A percentile compares a stretch with the other conserved stretches of the same genome.
Conservation (phyloP, 2,888 invertebrate species). For the Euplexia lucipara region DNA sequence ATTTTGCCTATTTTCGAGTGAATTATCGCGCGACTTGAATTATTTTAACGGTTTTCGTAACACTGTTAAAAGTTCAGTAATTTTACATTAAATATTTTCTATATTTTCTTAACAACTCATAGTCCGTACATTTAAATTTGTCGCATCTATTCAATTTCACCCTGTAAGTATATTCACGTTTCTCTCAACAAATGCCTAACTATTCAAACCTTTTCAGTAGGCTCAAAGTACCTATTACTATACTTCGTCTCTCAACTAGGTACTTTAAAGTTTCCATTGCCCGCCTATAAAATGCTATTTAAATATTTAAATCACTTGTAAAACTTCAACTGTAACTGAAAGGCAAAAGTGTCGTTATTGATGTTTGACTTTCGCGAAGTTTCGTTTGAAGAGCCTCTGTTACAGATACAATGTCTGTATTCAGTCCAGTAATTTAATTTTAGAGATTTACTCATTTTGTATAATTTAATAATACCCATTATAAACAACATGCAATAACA, state of each 20-base stretch:
- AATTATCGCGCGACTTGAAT: too few relatives aligned
- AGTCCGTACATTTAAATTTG: too few relatives aligned
- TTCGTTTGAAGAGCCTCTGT: conserved; percentile 46
- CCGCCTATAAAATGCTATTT: conserved; percentile 35
- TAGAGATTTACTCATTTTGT: conserved; percentile 15
- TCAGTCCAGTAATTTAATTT: conserved; percentile 22
- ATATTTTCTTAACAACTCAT: too few relatives aligned
- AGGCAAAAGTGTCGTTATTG: conserved; percentile 60
- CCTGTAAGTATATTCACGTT: conserved; percentile 7
- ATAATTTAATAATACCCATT: conserved; percentile 25
- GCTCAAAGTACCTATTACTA: not conserved
- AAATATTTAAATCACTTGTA: conserved; percentile 40
- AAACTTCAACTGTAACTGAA: conserved; percentile 47
- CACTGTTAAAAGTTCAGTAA: too few relatives aligned
- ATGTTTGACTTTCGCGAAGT: conserved; percentile 59
- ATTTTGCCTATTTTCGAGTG: too few relatives aligned
- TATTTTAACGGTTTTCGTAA: too few relatives aligned
- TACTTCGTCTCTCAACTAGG: conserved; percentile 15
- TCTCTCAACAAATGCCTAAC: not conserved
- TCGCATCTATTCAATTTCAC: too few relatives aligned
- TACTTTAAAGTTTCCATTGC: conserved; percentile 25
- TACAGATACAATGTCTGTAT: conserved; percentile 36
- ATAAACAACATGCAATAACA: conserved; percentile 1
- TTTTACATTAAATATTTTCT: too few relatives aligned
- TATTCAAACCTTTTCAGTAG: conserved; percentile 15